A percentile compares a stretch with the other conserved stretches of the same genome.
These are phyloP conservation scores for Myanophis thanlyinensis DNA, from an alignment of 2,113 vertebrate genomes.

Conservation along the genomic window DNA sequence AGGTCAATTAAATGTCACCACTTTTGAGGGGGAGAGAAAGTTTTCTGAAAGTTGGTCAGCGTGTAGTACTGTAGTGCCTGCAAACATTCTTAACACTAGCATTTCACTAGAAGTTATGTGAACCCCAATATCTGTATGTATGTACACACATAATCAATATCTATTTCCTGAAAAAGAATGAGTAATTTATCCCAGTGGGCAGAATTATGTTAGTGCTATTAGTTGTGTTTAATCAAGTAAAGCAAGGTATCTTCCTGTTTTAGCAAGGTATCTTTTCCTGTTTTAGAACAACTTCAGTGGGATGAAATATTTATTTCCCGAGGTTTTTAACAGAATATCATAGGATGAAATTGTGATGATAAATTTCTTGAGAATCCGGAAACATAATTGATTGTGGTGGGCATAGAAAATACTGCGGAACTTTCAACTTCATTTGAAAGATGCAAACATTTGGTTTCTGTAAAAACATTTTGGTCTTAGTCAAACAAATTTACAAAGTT, in stretches of 20 bases:
- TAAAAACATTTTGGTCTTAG: background rate
- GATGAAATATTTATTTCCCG: constrained; percentile 2
- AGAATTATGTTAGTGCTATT: constrained; percentile 20
- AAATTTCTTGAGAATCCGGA: background rate
- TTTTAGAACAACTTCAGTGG: background rate
- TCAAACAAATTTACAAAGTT: background rate
- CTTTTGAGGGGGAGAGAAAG: constrained; percentile 66
- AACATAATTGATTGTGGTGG: background rate
- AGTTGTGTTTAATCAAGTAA: constrained; percentile 17
- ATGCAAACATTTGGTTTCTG: background rate
- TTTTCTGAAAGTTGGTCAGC: constrained; percentile 55
- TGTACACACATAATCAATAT: constrained; percentile 22
- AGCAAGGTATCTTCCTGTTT: background rate
- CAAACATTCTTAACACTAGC: constrained; percentile 35
- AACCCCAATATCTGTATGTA: background rate
- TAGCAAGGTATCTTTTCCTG: background rate
- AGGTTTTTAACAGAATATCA: constrained; percentile 14
- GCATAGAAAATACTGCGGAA: background rate
- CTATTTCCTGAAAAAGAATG: constrained; percentile 34
- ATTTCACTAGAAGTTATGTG: constrained; percentile 39
- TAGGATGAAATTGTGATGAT: background rate
- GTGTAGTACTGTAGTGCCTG: constrained; percentile 37
- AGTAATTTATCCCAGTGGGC: constrained; percentile 13
- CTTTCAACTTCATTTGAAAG: background rate
- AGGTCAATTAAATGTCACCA: constrained; percentile 85